Base-by-base conservation (phyloP, 2,888 invertebrate genomes). In the Drosophila anceps region DNA sequence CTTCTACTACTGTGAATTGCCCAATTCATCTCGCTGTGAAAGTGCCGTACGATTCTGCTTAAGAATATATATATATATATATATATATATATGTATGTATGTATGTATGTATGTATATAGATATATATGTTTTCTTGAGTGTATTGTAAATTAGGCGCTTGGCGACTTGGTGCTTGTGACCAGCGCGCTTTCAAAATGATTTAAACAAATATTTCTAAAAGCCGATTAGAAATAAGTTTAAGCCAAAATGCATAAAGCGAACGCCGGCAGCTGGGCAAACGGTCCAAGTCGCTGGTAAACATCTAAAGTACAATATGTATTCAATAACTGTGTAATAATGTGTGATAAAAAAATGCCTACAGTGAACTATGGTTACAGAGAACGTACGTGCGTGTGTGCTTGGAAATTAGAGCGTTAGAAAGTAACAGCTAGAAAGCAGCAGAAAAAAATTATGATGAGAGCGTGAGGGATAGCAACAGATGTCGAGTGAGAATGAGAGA, bases 181-280 rank as follows among this genome's bases (percentile, higher is more conserved):
- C 65, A 64, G 79, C 27, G 59, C 27, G 82, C 85, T 62, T 68
- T 68, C 78, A 77, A 44, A 51, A 60, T 72, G 84, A 74, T 73
- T 73, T 80, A 85, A 86, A 88, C 87, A 81, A 76, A 69, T 69
- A 86, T 86, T 84, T 85, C 90, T 90, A 88, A 85, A 39, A 68
- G 50, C 58, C 27, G 15, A 80, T 90, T 82, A 85, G 90, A 85
- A 90, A 85, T 90, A 81, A 41, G 83, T 85, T 85, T 79, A 76
- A 74, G 44, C 35, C 81, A 88, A 63, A 69, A 50, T 65, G 69
- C 62, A 50, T 31, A 70, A 55, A 59, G 44, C 63, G 31, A 33
- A 43, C 58, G 48, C 70, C 69, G 65, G 44, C 50, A 66, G 41
- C 69, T 46, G 27, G 64, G 55, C 71, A 71, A 86, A 74, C 53